Conservation (phyloP, 2,113 vertebrate genomes). For the Felis chaus region DNA sequence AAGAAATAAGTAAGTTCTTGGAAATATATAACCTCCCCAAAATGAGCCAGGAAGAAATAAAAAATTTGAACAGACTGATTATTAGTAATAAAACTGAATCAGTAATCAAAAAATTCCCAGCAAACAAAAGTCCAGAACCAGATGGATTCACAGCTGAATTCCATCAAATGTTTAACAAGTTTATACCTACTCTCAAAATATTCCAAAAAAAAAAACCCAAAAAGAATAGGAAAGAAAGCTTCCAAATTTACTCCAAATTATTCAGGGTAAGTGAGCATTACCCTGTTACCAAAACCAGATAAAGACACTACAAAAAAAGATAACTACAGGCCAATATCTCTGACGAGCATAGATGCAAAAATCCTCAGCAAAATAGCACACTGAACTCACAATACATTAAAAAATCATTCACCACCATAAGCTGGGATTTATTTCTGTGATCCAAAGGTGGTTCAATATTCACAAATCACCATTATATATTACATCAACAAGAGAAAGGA, state of each 20-base stretch:
- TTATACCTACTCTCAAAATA: too few relatives aligned
- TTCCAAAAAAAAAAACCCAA: too few relatives aligned
- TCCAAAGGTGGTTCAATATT: not conserved
- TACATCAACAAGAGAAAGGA: not conserved
- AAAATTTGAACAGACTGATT: not conserved
- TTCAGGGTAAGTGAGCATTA: not conserved
- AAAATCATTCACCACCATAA: not conserved
- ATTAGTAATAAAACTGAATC: not conserved
- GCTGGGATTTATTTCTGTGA: not conserved
- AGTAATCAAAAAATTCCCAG: not conserved
- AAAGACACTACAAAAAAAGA: not conserved
- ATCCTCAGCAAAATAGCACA: not conserved
- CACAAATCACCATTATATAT: not conserved
- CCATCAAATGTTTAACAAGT: not conserved
- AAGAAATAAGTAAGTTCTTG: not conserved
- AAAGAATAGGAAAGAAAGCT: not conserved
- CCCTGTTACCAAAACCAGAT: not conserved
- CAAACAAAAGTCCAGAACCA: not conserved
- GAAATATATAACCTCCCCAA: not conserved
- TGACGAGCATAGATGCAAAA: not conserved
- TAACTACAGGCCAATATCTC: not conserved
- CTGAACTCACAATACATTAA: not conserved
- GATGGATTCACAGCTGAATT: not conserved
- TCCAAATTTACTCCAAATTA: not conserved
- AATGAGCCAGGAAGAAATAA: not conserved